These are phyloP conservation scores for Oscheius sp. DNA, from an alignment of 1,140 invertebrate species.

Conservation along the genomic window DNA sequence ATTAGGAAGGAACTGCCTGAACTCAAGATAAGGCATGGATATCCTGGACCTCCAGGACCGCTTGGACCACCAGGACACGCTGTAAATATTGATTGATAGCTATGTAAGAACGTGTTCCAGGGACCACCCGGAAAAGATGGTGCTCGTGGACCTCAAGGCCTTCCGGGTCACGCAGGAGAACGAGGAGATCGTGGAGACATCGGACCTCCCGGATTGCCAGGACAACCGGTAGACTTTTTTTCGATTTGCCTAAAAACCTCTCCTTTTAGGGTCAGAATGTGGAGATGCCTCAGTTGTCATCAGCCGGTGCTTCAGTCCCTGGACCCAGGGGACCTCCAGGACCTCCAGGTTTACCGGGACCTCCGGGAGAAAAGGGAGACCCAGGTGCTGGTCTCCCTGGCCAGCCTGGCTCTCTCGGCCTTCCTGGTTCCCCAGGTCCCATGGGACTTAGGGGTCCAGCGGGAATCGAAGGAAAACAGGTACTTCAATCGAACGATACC, in stretches of 20 bases:
- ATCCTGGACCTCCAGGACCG: constrained; percentile 41
- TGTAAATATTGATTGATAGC: neutral
- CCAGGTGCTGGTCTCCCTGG: constrained; percentile 26
- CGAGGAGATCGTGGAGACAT: constrained; percentile 56
- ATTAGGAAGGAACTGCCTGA: constrained; percentile 41
- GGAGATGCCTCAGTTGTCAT: neutral
- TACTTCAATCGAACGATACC: constrained; percentile 68
- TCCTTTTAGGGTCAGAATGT: constrained; percentile 1
- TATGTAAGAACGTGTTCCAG: constrained; percentile 16
- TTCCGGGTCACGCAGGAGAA: constrained; percentile 50
- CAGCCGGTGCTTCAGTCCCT: neutral
- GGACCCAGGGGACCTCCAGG: constrained; percentile 23
- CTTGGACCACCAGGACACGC: constrained; percentile 25
- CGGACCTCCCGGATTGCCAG: constrained; percentile 50
- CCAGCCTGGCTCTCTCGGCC: constrained; percentile 40
- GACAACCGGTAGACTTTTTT: constrained; percentile 22
- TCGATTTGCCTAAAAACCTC: neutral
- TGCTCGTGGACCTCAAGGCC: constrained; percentile 45
- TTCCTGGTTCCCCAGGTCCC: constrained; percentile 49
- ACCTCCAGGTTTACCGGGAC: constrained; percentile 44
- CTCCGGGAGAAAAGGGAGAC: constrained; percentile 31
- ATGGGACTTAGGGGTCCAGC: constrained; percentile 53
- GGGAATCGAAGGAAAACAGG: constrained; percentile 74
- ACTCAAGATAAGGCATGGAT: constrained; percentile 36
- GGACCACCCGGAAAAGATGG: constrained; percentile 33